Base-by-base conservation (phyloP, 2,888 invertebrate species). In the Tryphoninae sp. region DNA sequence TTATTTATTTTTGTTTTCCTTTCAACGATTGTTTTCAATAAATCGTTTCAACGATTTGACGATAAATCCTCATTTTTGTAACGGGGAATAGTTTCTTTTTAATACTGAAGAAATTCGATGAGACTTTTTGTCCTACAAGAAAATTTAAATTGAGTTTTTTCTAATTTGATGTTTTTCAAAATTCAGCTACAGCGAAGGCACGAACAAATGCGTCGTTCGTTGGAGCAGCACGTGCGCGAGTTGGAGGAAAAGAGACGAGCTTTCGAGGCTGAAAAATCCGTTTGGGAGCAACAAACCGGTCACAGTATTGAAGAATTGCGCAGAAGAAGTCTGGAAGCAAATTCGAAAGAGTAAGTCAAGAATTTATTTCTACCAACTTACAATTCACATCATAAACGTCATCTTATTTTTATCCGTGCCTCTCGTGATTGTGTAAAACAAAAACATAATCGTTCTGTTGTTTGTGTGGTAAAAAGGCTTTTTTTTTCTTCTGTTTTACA, bases 231-330 rank as follows among this genome's bases (percentile, higher is more conserved):
- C 93, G 96, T 97, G 87, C 96, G 96, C 86, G 98, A 98, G 92
- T 93, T 98, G 88, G 98, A 98, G 85, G 98, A 98, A 88, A 96
- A 97, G 88, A 94, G 97, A 90, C 95, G 96, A 85, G 95, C 96
- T 81, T 97, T 98, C 89, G 97, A 96, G 88, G 94, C 95, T 78
- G 99, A 99, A 92, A 96, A 96, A 90, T 94, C 95, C 88, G 94
- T 95, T 74, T 99, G 98, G 98, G 98, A 99, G 93, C 96, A 97
- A 88, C 95, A 96, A 79, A 97, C 97, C 90, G 97, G 97, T 88
- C 95, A 97, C 84, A 97, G 97, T 90, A 94, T 98, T 87, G 98
- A 98, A 92, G 98, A 98, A 91, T 94, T 97, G 88, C 95, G 97
- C 87, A 94, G 97, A 86, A 95, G 97, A 92, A 97, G 96, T 88